Evolutionary conservation across 2,113 vertebrate genomes (phyloP), one percentile per base, ranked within the genome.

Genomic region (Oenanthe melanoleuca): DNA sequence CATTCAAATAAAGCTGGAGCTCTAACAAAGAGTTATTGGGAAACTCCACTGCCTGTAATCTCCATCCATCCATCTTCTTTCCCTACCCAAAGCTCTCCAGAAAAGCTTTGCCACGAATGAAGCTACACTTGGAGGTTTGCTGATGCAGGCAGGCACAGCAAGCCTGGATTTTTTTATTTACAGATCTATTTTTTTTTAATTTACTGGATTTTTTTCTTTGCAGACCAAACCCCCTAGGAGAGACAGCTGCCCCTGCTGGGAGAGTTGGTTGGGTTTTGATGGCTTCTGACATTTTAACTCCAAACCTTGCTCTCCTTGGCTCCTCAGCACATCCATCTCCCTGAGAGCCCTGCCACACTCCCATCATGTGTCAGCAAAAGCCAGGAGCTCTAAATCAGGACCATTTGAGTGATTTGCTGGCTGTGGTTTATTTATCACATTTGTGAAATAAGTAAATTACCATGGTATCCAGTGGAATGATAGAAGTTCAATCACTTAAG

Each of bases 391-490:
- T 34, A 25, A 61, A 74, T 56, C n/a, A 64, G 73, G 38, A 23
- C 15, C 20, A 55, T 69, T 74, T 55, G 6, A 93, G 90, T 14
- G 57, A 92, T 93, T 82, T 71, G 65, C 92, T 73, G 86, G 37
- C 72, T 89, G 91, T 34, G 42, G 57, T 69, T 93, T 89, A 67
- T 90, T 65, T 67, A 92, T 67, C 37, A 73, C 77, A 7, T 92
- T 86, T 93, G 90, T 71, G 72, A 96, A 95, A 86, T 87, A 89
- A 95, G 90, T 53, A 84, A 94, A 96, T 94, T 86, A 70, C 81
- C 89, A 26, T 34, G 94, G 94, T 49, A 90, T 49, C 82, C 93
- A 93, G 89, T 5, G 55, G 83, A 95, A 96, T 25, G 92, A 95
- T 28, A 88, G 88, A 95, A 74, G 93, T 50, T 95, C 94, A 89